phyloP scores from a whole-genome alignment of 2,888 invertebrate species.

The Drosophila imparisetae region DNA sequence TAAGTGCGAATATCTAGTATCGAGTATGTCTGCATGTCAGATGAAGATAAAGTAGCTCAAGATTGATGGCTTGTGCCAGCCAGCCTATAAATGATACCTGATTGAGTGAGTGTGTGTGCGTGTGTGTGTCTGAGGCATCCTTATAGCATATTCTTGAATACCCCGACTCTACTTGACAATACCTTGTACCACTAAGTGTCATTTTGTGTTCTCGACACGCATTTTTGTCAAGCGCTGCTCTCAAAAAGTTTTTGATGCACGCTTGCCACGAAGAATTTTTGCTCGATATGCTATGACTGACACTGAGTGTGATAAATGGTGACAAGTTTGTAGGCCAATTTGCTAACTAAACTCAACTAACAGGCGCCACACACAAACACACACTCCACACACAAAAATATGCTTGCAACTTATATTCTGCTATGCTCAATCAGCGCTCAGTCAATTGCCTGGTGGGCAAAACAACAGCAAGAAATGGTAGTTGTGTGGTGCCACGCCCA shows the following conservation, averaged over 20 bases:
- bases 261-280: slow-evolving; percentile 43
- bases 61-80: slow-evolving; percentile 73
- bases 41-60: slow-evolving; percentile 67
- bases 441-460: slow-evolving; percentile 50
- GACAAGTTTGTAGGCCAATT: slow-evolving; percentile 81
- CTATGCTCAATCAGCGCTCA: slow-evolving; percentile 54
- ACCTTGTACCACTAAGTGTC: slow-evolving; percentile 76
- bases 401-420: background rate
- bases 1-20: slow-evolving; percentile 36
- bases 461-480: background rate
- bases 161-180: slow-evolving; percentile 1
- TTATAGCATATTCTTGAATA: slow-evolving; percentile 45
- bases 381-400: background rate
- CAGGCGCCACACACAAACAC: slow-evolving; percentile 51
- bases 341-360: slow-evolving; percentile 71
- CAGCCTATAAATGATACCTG: slow-evolving; percentile 68
- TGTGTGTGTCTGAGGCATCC: slow-evolving; percentile 31
- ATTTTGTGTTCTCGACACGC: slow-evolving; percentile 80
- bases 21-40: slow-evolving; percentile 67
- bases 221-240: slow-evolving; percentile 64
- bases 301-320: slow-evolving; percentile 80
- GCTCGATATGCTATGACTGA: slow-evolving; percentile 58
- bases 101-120: slow-evolving; percentile 60
- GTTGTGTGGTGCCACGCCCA: slow-evolving; percentile 52
- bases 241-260: slow-evolving; percentile 61